Conservation (phyloP, 2,888 invertebrate genomes). For the Parnassius glacialis region DNA sequence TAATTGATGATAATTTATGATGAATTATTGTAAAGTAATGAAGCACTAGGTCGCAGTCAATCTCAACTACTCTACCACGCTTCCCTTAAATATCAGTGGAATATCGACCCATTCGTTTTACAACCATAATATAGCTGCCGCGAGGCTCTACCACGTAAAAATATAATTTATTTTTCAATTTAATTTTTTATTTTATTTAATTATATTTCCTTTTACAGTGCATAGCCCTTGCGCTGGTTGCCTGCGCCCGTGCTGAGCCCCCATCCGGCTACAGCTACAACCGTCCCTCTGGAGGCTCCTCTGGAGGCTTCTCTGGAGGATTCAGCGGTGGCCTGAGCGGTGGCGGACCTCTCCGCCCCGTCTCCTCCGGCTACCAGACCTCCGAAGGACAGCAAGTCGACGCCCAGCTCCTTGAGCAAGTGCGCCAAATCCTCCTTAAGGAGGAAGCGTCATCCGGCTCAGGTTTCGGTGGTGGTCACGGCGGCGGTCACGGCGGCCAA, state of each 20-base stretch:
- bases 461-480: slow-evolving; percentile 68
- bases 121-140: no score
- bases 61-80: no score
- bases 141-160: no score
- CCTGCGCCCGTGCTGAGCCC: slow-evolving; percentile 87
- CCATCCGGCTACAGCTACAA: slow-evolving; percentile 89
- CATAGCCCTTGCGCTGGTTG: slow-evolving; percentile 90
- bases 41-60: no score
- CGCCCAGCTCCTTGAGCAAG: slow-evolving; percentile 89
- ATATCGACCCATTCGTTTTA: no score
- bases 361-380: slow-evolving; percentile 89
- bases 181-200: slow-evolving; percentile 5
- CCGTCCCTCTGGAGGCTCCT: slow-evolving; percentile 82
- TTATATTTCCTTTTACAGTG: slow-evolving; percentile 81
- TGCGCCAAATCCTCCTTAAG: slow-evolving; percentile 90
- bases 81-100: no score
- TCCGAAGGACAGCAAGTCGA: slow-evolving; percentile 92
- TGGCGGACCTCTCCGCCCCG: slow-evolving; percentile 88
- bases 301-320: slow-evolving; percentile 64
- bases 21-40: no score
- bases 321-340: slow-evolving; percentile 62
- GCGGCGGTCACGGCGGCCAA: slow-evolving; percentile 54
- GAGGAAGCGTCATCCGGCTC: slow-evolving; percentile 86
- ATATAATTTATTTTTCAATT: not conserved
- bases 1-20: no score